These are phyloP conservation scores for Thymelicus acteon DNA, from an alignment of 2,888 invertebrate species.

Conservation along the genomic window DNA sequence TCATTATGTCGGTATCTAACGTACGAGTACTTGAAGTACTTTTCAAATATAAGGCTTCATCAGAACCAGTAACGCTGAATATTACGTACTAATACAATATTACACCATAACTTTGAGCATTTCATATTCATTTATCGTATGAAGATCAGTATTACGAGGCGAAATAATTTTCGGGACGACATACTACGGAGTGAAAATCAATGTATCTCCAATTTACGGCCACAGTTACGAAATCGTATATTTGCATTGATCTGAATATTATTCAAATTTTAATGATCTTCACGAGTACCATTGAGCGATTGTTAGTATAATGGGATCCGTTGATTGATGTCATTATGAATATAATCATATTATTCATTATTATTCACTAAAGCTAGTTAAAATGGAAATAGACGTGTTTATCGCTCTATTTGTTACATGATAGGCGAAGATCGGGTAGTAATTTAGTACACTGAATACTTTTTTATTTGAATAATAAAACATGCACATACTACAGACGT, in stretches of 20 bases:
- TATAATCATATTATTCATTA: background rate
- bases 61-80: too few species aligned
- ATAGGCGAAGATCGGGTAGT: background rate
- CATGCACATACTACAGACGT: too few species aligned
- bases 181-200: background rate
- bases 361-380: conserved; percentile 1
- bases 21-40: too few species aligned
- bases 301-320: background rate
- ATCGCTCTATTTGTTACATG: background rate
- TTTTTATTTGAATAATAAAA: background rate
- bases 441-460: background rate
- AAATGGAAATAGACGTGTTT: background rate
- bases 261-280: conserved; percentile 3
- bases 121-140: too few species aligned
- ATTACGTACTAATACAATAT: too few species aligned
- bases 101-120: too few species aligned
- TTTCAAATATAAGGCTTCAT: too few species aligned
- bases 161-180: too few species aligned
- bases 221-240: too few species aligned
- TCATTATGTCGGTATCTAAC: too few species aligned
- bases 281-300: background rate
- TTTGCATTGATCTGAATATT: conserved; percentile 1
- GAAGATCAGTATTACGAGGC: too few species aligned
- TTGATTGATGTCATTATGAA: background rate
- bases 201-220: background rate